These are phyloP conservation scores for Leptopilina boulardi DNA, from an alignment of 1,140 invertebrate genomes.

Conservation along the genomic window DNA sequence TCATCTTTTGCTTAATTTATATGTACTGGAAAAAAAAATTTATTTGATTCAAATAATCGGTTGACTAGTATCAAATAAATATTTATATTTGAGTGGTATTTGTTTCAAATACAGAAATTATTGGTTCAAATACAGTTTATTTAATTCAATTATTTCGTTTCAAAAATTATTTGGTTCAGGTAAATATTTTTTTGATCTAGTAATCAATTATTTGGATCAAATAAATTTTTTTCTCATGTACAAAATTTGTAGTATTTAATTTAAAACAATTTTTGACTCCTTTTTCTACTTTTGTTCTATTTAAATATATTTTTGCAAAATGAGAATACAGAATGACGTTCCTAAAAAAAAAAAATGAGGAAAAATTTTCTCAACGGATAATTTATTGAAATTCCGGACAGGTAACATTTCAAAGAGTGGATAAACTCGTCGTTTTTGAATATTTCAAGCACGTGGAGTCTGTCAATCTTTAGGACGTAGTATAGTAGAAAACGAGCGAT, in stretches of 20 bases:
- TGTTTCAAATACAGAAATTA: too few species aligned
- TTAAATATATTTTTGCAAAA: neutral
- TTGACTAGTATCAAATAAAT: too few species aligned
- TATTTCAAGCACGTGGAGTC: slow-evolving; percentile 16
- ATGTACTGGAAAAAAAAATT: too few species aligned
- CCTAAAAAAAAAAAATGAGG: neutral
- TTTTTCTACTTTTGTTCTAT: slow-evolving; percentile 5
- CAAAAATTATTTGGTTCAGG: too few species aligned
- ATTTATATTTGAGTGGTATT: too few species aligned
- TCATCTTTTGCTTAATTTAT: neutral
- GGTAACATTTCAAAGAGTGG: slow-evolving; percentile 17
- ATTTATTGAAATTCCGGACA: slow-evolving; percentile 4
- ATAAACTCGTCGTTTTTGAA: neutral
- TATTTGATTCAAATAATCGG: too few species aligned
- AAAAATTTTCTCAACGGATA: neutral
- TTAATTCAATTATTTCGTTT: too few species aligned
- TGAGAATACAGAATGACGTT: neutral
- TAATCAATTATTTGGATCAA: too few species aligned
- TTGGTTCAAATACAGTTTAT: too few species aligned
- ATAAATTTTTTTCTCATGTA: too few species aligned
- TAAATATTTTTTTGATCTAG: too few species aligned
- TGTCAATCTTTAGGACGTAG: slow-evolving; percentile 17
- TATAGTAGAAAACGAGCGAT: neutral
- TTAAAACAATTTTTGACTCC: neutral
- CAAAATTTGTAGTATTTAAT: too few species aligned